These are phyloP conservation scores for Peromyscus melanophrys DNA, from an alignment of 2,797 vertebrate species.

Conservation along the genomic window DNA sequence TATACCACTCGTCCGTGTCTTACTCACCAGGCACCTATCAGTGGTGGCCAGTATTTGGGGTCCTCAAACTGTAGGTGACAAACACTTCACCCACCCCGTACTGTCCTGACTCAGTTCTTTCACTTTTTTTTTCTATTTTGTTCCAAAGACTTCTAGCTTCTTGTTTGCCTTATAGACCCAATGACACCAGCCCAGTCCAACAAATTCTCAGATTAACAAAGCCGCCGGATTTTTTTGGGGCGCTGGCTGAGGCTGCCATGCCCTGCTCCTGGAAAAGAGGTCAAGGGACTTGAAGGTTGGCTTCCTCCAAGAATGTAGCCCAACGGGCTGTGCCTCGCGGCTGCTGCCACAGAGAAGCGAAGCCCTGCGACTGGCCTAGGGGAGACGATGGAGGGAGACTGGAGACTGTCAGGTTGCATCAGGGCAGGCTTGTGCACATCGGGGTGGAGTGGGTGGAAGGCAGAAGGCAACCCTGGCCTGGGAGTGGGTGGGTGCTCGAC, in stretches of 20 bases:
- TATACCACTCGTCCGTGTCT: not conserved
- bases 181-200: not conserved
- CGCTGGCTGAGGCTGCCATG: not conserved
- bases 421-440: not conserved
- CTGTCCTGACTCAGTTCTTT: not conserved
- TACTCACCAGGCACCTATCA: not conserved
- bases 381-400: not conserved
- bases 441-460: not conserved
- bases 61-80: not conserved
- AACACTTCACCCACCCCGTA: not conserved
- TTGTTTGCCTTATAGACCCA: not conserved
- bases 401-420: not conserved
- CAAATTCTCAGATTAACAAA: not conserved
- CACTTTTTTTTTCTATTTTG: too few species aligned
- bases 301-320: too few species aligned
- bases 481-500: too few species aligned
- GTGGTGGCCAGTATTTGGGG: not conserved
- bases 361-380: not conserved
- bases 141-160: not conserved
- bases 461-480: not conserved
- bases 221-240: not conserved
- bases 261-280: not conserved
- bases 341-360: not conserved
- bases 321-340: too few species aligned
- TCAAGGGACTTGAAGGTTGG: not conserved